Conservation (phyloP, 2,113 vertebrate genomes). For the Tachuris rubrigastra region DNA sequence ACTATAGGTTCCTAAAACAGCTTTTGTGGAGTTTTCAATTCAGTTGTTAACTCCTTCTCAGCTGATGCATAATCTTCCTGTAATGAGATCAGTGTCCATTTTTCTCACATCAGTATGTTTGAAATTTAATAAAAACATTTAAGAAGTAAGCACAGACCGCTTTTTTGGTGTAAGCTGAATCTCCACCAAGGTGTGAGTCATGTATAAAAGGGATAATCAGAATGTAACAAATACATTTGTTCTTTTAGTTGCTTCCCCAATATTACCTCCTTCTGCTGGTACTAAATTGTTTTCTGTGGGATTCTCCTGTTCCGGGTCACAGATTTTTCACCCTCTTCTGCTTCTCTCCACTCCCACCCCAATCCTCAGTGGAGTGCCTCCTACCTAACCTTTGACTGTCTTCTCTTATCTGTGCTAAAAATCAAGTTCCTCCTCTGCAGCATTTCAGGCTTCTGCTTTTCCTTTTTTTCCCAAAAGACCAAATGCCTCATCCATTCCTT, state of each 20-base stretch:
- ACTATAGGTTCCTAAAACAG: not conserved
- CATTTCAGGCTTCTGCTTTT: not conserved
- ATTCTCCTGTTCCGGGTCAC: not conserved
- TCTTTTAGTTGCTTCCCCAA: not conserved
- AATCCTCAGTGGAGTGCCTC: not conserved
- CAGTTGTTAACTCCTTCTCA: not conserved
- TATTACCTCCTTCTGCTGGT: not conserved
- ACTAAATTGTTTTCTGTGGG: not conserved
- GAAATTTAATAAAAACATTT: not conserved
- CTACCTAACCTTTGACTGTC: not conserved
- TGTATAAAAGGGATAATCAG: not conserved
- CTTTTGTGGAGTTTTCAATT: not conserved
- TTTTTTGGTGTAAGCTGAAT: not conserved
- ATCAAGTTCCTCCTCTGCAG: not conserved
- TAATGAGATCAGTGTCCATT: not conserved
- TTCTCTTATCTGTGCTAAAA: not conserved
- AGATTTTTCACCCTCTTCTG: not conserved
- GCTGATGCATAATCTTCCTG: not conserved
- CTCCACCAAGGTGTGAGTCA: not conserved
- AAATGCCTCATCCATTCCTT: not conserved
- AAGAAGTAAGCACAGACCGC: not conserved
- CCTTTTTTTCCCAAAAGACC: not conserved
- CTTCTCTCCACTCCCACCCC: not conserved
- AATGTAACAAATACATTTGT: not conserved
- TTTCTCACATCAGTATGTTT: not conserved